Base-by-base conservation (phyloP, 2,888 invertebrate species). In the Falcaria lacertinaria region DNA sequence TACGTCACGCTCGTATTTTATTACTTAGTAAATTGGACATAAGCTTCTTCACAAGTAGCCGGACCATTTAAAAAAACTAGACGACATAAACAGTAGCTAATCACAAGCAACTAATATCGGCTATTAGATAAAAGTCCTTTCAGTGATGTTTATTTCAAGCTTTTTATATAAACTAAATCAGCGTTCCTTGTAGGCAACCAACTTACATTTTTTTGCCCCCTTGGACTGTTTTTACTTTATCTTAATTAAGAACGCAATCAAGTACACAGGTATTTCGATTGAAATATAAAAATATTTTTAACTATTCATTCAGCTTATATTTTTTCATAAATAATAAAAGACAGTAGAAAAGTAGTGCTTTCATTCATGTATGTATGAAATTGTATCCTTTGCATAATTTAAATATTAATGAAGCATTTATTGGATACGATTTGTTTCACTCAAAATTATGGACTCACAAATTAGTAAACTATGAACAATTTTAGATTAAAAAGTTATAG, bases 361-460 rank as follows among this genome's bases (percentile, higher is more conserved):
- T 37, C 34, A 44, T n/a, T 38, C 42, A 19, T 48, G 28, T 19
- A 7, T 37, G 35, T 19, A 16, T 25, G 8, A 11, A 11, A 28
- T 7, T 28, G 3, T 2, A 33, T 19, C 11, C 17, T 19, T 16
- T 15, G 43, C 44, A 45, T 50, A 37, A 40, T 47, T 41, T 52
- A 48, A 22, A 6, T 50, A 60, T 52, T n/a, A 45, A 54, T 42
- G 53, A 53, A 57, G 54, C 64, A 64, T 66, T 61, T 64, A 60
- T 55, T 53, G 42, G 58, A 37, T 4, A 17, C 13, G 13, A 52
- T 56, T 47, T 35, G 44, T 19, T 19, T 19, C 19, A 52, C 60
- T 54, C 47, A 39, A 49, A 57, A 51, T 51, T 54, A 13, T 47
- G 43, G 32, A 53, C 41, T 43, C 48, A 34, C 7, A 14, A 37